These are phyloP conservation scores for Onychomys torridus DNA, from an alignment of 2,797 vertebrate species.

Conservation along the genomic window DNA sequence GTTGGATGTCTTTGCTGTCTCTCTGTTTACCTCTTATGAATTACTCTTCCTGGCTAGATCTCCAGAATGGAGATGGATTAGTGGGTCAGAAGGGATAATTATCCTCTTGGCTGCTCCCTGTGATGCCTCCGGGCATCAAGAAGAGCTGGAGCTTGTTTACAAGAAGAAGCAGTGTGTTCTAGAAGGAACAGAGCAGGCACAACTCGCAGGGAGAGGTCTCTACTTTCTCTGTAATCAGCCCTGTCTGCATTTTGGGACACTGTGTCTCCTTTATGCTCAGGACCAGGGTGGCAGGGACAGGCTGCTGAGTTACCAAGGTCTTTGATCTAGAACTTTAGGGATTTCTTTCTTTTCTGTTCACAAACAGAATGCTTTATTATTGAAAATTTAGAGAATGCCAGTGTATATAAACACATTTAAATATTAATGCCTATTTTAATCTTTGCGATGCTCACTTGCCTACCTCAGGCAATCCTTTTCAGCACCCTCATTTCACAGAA, in stretches of 20 bases:
- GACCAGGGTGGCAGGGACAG: neutral
- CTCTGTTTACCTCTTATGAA: slow-evolving; percentile 6
- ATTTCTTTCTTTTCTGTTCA: neutral
- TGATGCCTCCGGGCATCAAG: neutral
- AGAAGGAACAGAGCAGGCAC: neutral
- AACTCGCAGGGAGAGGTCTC: neutral
- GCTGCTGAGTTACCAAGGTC: slow-evolving; percentile 10
- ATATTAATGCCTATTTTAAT: neutral
- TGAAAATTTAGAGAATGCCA: slow-evolving; percentile 18
- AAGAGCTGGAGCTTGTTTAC: neutral
- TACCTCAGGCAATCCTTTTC: neutral
- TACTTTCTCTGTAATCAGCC: neutral
- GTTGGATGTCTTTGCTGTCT: neutral
- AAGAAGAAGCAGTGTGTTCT: neutral
- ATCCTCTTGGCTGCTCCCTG: neutral
- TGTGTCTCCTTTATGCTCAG: neutral
- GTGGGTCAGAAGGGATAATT: slow-evolving; percentile 9
- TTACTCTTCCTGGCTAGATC: slow-evolving; percentile 6
- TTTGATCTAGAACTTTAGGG: neutral
- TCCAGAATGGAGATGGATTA: slow-evolving; percentile 42
- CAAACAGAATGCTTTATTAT: slow-evolving; percentile 5
- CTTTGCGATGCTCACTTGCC: neutral
- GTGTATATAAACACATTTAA: neutral
- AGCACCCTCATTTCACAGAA: neutral
- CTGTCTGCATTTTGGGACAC: neutral